Conservation (phyloP, 2,113 vertebrate genomes). For the Oceanodroma tethys region DNA sequence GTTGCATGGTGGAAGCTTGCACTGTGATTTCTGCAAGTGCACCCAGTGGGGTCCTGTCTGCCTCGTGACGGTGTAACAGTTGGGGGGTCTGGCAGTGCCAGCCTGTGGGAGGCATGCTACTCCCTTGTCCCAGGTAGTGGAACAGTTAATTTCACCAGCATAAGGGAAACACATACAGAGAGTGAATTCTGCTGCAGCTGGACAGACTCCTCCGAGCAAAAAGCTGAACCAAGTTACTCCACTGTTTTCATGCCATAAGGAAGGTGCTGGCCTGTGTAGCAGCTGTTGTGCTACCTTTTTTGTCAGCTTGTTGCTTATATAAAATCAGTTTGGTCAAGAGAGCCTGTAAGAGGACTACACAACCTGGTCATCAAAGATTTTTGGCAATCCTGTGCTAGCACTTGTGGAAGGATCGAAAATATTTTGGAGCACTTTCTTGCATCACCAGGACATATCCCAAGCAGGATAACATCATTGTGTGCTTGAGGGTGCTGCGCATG, state of each 20-base stretch:
- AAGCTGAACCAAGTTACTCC: not conserved
- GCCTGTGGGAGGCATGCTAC: not conserved
- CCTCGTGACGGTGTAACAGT: rapidly evolving
- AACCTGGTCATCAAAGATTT: not conserved
- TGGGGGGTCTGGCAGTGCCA: not conserved
- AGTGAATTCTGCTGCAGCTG: not conserved
- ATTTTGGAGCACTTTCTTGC: not conserved
- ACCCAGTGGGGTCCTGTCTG: not conserved
- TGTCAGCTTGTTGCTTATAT: not conserved
- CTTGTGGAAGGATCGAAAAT: not conserved
- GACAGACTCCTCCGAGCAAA: not conserved
- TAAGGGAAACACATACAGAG: not conserved
- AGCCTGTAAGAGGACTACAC: not conserved
- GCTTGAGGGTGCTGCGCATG: not conserved
- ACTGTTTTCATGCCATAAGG: not conserved
- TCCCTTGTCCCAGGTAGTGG: not conserved
- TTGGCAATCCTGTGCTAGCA: not conserved
- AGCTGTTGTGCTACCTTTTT: not conserved
- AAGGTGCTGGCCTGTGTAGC: not conserved
- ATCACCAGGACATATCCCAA: not conserved
- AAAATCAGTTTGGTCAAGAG: not conserved
- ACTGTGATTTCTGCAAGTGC: not conserved
- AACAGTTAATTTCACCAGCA: not conserved
- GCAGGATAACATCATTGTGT: not conserved
- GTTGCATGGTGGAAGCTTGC: not conserved